Conservation (phyloP, 2,113 vertebrate species). For the Aramus guarauna region DNA sequence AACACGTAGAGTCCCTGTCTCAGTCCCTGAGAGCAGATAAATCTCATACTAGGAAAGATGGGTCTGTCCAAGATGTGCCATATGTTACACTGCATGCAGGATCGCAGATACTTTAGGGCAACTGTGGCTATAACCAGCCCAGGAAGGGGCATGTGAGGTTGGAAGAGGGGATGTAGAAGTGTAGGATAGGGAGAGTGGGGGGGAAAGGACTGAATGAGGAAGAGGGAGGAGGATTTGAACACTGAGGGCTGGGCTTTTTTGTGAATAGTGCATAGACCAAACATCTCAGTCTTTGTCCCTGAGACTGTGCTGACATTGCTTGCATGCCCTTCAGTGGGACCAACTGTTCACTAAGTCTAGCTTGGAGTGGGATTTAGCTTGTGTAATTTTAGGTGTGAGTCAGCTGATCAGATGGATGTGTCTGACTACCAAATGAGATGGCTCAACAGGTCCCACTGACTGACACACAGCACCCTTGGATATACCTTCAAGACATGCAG, state of each 20-base stretch:
- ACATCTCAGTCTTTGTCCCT: not conserved
- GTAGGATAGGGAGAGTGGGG: too few species aligned
- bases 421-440: not conserved
- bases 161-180: not conserved
- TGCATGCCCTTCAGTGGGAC: not conserved
- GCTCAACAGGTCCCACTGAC: not conserved
- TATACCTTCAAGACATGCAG: not conserved
- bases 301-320: not conserved
- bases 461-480: not conserved
- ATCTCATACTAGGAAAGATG: not conserved
- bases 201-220: not conserved
- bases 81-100: rapidly evolving
- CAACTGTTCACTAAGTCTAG: not conserved
- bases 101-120: not conserved
- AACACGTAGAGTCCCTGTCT: rapidly evolving
- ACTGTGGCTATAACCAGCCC: not conserved
- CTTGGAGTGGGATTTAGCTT: not conserved
- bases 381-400: not conserved
- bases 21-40: not conserved
- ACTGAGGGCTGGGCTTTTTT: not conserved
- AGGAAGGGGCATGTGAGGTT: not conserved
- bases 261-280: not conserved
- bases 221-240: not conserved
- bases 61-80: not conserved
- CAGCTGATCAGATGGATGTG: not conserved